Evolutionary conservation across 2,797 vertebrate genomes (phyloP).

Genomic region (Cryptoblepharus egeriae): DNA sequence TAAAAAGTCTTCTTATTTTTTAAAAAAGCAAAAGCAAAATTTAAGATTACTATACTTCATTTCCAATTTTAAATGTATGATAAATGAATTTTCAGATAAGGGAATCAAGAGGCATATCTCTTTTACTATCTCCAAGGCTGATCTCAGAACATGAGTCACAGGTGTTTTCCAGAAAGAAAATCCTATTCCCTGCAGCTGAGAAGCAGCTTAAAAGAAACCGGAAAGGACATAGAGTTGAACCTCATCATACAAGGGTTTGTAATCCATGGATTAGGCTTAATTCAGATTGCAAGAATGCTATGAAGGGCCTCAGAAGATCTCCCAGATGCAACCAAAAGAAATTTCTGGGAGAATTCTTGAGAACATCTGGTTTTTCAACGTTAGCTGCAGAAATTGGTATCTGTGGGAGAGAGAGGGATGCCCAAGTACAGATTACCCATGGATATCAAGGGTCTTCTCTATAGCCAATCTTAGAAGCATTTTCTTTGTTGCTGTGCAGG

Average conservation of each 20-base stretch:
- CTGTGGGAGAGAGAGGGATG: too few relatives aligned
- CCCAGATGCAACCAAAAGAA: too few relatives aligned
- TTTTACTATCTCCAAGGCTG: not conserved
- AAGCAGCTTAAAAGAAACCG: constrained; percentile 16
- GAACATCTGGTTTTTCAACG: too few relatives aligned
- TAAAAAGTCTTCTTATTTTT: not conserved
- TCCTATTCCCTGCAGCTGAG: constrained; percentile 30
- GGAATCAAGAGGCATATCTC: not conserved
- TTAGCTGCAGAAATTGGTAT: too few relatives aligned
- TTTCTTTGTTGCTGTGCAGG: not conserved
- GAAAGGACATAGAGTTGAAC: not conserved
- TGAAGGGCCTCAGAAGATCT: too few relatives aligned
- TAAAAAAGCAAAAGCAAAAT: not conserved
- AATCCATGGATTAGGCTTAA: too few relatives aligned
- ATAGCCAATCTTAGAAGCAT: constrained; percentile 4
- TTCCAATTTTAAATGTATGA: too few relatives aligned
- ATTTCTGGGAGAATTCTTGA: too few relatives aligned
- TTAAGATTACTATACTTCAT: not conserved
- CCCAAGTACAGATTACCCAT: too few relatives aligned
- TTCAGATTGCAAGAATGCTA: too few relatives aligned
- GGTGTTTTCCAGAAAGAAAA: not conserved
- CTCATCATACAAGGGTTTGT: too few relatives aligned
- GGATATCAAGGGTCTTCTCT: too few relatives aligned
- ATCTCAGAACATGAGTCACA: constrained; percentile 29
- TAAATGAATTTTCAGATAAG: not conserved